phyloP scores from a whole-genome alignment of 2,113 vertebrate genomes.

The Conger conger region DNA sequence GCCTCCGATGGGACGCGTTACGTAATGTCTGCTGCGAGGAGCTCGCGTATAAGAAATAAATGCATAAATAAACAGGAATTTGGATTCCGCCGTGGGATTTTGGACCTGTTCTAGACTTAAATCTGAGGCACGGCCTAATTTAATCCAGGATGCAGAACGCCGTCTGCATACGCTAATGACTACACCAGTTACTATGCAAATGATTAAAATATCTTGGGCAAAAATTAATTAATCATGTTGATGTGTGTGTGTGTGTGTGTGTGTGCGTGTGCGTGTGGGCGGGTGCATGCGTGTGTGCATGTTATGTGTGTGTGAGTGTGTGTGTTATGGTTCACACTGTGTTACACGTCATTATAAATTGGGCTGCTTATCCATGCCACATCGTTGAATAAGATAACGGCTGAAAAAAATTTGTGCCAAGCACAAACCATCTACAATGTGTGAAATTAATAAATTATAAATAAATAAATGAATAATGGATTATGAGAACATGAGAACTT shows the following conservation, averaged over 20 bases:
- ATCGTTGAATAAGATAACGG: not conserved
- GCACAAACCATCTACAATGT: not conserved
- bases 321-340: not conserved
- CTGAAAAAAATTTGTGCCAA: not conserved
- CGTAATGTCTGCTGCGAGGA: not conserved
- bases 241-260: constrained; percentile 36
- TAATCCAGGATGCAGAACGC: not conserved
- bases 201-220: constrained; percentile 28
- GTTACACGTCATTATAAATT: not conserved
- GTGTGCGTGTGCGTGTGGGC: constrained; percentile 23
- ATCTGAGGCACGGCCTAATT: not conserved
- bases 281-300: constrained; percentile 12
- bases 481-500: not conserved
- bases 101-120: not conserved
- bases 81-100: too few relatives aligned
- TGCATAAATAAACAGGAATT: too few relatives aligned
- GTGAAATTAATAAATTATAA: not conserved
- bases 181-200: constrained; percentile 21
- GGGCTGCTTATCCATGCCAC: not conserved
- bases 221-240: constrained; percentile 52
- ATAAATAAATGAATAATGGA: not conserved
- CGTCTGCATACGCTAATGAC: constrained; percentile 7
- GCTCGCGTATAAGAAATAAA: not conserved
- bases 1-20: not conserved
- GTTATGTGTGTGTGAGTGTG: not conserved